These are phyloP conservation scores for Siderastrea radians DNA, from an alignment of 92 coral and sea anemone species.

Conservation along the genomic window DNA sequence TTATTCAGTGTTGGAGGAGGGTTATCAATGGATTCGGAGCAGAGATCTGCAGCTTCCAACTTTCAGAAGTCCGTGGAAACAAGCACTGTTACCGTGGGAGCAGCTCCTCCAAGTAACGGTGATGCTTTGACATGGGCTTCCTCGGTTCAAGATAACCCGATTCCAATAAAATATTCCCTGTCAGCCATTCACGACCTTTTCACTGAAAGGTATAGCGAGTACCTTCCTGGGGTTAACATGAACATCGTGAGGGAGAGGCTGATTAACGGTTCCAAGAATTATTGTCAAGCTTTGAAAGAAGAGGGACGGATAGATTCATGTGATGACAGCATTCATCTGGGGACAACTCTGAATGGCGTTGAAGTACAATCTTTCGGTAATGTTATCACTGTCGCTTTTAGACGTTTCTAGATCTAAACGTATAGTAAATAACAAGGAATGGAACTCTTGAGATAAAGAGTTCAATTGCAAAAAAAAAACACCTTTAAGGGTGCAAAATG, in stretches of 20 bases:
- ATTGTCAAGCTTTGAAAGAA: constrained; percentile 43
- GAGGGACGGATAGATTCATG: constrained; percentile 58
- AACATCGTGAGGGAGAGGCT: constrained; percentile 46
- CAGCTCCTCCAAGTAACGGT: constrained; percentile 76
- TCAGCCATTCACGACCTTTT: constrained; percentile 59
- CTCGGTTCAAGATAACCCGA: constrained; percentile 69
- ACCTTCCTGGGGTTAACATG: constrained; percentile 45
- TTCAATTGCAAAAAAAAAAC: not conserved
- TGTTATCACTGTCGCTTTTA: not conserved
- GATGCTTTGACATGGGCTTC: constrained; percentile 70
- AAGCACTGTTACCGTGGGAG: constrained; percentile 78
- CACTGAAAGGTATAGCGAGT: constrained; percentile 43
- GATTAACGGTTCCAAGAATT: constrained; percentile 33
- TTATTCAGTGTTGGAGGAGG: constrained; percentile 66
- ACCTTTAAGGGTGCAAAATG: no score
- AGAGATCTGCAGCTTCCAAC: constrained; percentile 49
- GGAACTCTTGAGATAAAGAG: not conserved
- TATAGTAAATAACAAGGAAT: not conserved
- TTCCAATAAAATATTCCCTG: constrained; percentile 60
- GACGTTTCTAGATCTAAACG: not conserved
- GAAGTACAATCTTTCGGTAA: constrained; percentile 12
- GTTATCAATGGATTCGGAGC: constrained; percentile 46
- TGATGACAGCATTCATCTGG: constrained; percentile 45
- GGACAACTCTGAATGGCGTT: constrained; percentile 8
- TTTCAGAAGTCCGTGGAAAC: constrained; percentile 73